Base-by-base conservation (phyloP, 2,113 vertebrate species). In the Epinephelus fuscoguttatus region DNA sequence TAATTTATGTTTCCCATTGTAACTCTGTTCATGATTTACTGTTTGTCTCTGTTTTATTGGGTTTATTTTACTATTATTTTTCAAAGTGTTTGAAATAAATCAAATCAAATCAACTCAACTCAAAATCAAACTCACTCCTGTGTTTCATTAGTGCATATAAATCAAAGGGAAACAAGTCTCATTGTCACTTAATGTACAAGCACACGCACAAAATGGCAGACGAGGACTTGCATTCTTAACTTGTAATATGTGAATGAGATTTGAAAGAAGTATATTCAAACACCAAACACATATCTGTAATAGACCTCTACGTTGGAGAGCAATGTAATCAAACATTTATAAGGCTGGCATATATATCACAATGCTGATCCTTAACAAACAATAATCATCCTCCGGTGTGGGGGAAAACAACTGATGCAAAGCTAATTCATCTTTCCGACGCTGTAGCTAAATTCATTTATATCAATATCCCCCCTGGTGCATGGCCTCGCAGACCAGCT, bases 341-440 rank as follows among this genome's bases (percentile, higher is more conserved):
- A 18, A 50, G 47, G 50, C 33, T 74, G 52, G 7, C 73, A 23
- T 64, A 19, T 27, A 74, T 70, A 70, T 67, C 53, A 77, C 13
- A 52, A 3, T 56, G 62, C 52, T 70, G 49, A 62, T 56, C 45
- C 37, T 74, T 77, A 84, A 76, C 57, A 80, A 60, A 72, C 71
- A 70, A 66, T 70, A 78, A 79, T 76, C 68, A 27, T 79, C 66
- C 11, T 55, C 0, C 7, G 42, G 21, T 70, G 47, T 23, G 18
- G 47, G 17, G 56, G 62, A 67, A 80, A 82, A 80, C 56, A 78
- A 75, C 72, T 33, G 52, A 60, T 70, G 62, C 59, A 62, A 55
- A 75, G 53, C 53, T 70, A 67, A 70, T 80, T 85, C 69, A 61
- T 77, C 79, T 76, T 73, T 62, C 75, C n/a, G 3, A 70, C n/a